Base-by-base conservation (phyloP, 2,888 invertebrate species). In the Eupeodes luniger region DNA sequence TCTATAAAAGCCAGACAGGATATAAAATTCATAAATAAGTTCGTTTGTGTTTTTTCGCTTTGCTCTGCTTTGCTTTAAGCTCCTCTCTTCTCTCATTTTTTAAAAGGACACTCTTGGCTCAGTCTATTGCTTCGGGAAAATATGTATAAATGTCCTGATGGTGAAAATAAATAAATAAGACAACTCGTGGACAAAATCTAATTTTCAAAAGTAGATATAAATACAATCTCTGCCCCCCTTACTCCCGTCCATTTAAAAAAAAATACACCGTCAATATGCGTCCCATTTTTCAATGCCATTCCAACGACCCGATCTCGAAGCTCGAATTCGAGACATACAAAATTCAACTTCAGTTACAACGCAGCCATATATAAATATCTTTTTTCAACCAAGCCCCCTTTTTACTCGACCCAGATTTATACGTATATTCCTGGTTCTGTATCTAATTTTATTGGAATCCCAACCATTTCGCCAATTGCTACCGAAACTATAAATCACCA, bases 381-480 rank as follows among this genome's bases (percentile, higher is more conserved):
- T 40, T 40, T 5, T 40, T 5, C 12, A 57, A 11, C 44, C 76
- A 44, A 47, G 47, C 44, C 44, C 44, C 77, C 69, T 47, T 34
- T 40, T 47, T 47, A 44, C 57, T 40, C 62, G 62, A 34, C 57
- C 34, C 61, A 44, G 57, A 70, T 40, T 59, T 78, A 74, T 79
- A 55, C 80, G 64, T 59, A 14, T 40, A 40, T 67, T 78, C 36
- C 69, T 55, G 80, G 55, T 76, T 72, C 59, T 77, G 88, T 88
- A 88, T 88, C 88, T 88, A 88, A 88, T 88, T 88, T 85, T 85
- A 88, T 88, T 88, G 88, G 88, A 88, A 85, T 88, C 88, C 88
- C 88, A 85, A 81, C 77, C 85, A 85, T 88, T 88, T 88, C 78
- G 77, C 78, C 88, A 88, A 88, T 88, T 85, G 88, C 85, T 88